Percentiles rank a stretch among this genome's conserved stretches.
Conservation (phyloP, 2,888 invertebrate species). For the Cheilosia pagana region DNA sequence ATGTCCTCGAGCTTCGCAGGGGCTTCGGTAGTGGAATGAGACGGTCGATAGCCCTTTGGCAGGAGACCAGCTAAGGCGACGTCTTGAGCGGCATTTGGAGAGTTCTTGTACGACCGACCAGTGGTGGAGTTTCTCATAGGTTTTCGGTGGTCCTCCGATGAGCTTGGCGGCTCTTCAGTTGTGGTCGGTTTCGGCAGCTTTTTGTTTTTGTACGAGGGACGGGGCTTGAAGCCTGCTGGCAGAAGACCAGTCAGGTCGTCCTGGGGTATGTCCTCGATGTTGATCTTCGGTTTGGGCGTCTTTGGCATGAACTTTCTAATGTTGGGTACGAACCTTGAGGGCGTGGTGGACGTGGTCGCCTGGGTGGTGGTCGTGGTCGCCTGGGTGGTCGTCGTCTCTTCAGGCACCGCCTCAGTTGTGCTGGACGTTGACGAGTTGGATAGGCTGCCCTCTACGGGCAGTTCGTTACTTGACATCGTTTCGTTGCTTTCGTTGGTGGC, state of each 20-base stretch:
- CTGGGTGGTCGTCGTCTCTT: constrained; percentile 75
- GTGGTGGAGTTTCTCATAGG: constrained; percentile 82
- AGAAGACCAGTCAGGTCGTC: constrained; percentile 86
- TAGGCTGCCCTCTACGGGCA: constrained; percentile 66
- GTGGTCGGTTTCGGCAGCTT: constrained; percentile 84
- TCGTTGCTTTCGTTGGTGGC: constrained; percentile 79
- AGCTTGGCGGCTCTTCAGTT: constrained; percentile 75
- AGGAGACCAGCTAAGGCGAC: constrained; percentile 84
- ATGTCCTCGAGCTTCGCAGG: constrained; percentile 78
- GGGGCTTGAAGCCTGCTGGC: constrained; percentile 87
- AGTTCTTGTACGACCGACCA: constrained; percentile 85
- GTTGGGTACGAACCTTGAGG: constrained; percentile 85
- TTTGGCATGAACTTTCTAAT: constrained; percentile 88
- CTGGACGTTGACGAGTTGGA: constrained; percentile 37
- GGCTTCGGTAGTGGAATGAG: constrained; percentile 54
- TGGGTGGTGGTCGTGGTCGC: constrained; percentile 79
- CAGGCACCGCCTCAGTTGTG: constrained; percentile 34
- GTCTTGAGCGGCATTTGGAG: constrained; percentile 85
- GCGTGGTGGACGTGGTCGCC: constrained; percentile 83
- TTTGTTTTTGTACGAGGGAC: constrained; percentile 85
- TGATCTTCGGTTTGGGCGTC: constrained; percentile 81
- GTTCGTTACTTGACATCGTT: constrained; percentile 78
- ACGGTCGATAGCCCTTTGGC: constrained; percentile 86
- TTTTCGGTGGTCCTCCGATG: constrained; percentile 77
- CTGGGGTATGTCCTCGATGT: constrained; percentile 85